Evolutionary conservation across 2,797 vertebrate species (phyloP).

Genomic region (Typhlichthys subterraneus): DNA sequence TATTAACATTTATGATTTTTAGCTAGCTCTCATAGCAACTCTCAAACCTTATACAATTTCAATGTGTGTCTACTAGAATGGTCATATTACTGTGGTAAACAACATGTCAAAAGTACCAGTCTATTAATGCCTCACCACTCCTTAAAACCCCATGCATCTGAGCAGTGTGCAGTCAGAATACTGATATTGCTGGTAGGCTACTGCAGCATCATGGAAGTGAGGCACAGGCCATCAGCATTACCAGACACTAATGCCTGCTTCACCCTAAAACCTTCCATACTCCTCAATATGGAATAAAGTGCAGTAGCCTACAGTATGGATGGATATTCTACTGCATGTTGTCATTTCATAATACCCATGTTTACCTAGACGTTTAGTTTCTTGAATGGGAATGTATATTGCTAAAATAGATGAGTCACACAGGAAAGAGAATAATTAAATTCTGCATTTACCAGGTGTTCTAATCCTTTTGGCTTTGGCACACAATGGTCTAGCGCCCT

Average conservation of each 20-base stretch:
- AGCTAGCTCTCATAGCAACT: too few species aligned
- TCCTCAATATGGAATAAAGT: conserved; percentile 38
- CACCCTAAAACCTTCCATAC: conserved; percentile 28
- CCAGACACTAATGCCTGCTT: conserved; percentile 18
- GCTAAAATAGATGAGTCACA: conserved; percentile 70
- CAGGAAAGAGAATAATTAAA: conserved; percentile 15
- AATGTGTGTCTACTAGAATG: conserved; percentile 14
- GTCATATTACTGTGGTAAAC: conserved; percentile 19
- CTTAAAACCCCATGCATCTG: conserved; percentile 19
- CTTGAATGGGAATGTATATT: conserved; percentile 48
- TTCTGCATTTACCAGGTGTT: conserved; percentile 32
- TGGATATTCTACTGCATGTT: conserved; percentile 17
- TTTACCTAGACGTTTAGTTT: conserved; percentile 28
- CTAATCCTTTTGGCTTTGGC: conserved; percentile 16
- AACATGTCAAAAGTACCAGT: conserved; percentile 17
- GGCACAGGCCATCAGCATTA: conserved; percentile 42
- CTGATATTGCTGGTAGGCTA: conserved; percentile 16
- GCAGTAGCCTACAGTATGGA: conserved; percentile 30
- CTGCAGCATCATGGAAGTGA: conserved; percentile 60
- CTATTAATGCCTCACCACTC: conserved; percentile 2
- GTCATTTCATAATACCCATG: conserved; percentile 11
- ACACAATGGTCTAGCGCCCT: conserved; percentile 28
- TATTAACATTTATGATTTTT: too few species aligned
- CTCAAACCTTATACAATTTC: neutral
- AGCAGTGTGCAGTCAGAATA: conserved; percentile 40